Evolutionary conservation across 1,140 invertebrate genomes (phyloP).

Genomic region (Drosophila trapezifrons): DNA sequence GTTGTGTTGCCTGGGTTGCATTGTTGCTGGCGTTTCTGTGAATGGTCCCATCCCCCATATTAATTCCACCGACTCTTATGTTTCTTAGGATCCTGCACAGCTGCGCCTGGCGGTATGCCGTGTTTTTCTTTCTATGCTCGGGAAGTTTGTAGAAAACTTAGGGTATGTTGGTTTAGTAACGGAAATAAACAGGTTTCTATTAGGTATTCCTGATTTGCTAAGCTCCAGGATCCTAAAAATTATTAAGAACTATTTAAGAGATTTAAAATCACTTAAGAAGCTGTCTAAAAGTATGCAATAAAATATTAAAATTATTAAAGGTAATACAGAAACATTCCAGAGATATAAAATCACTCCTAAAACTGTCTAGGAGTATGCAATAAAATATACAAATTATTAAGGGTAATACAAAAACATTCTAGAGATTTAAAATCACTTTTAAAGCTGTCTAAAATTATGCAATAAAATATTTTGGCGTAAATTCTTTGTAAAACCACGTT

Average conservation of each 20-base stretch:
- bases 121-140: slow-evolving; percentile 4
- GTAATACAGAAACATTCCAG: too few species aligned
- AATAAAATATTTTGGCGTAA: too few species aligned
- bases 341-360: too few species aligned
- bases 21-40: slow-evolving; percentile 37
- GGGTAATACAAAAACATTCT: too few species aligned
- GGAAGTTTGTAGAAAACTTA: background rate
- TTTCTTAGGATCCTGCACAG: slow-evolving; percentile 34
- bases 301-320: too few species aligned
- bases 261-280: background rate
- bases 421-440: too few species aligned
- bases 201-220: background rate
- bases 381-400: too few species aligned
- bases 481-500: background rate
- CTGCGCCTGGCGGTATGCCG: slow-evolving; percentile 51
- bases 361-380: too few species aligned
- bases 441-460: too few species aligned
- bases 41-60: slow-evolving; percentile 4
- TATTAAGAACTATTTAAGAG: background rate
- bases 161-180: background rate
- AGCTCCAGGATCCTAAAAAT: background rate
- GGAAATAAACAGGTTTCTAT: background rate
- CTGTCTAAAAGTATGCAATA: background rate
- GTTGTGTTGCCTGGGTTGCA: slow-evolving; percentile 45
- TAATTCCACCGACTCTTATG: background rate